Percentiles rank a stretch among this genome's conserved stretches.
Conservation (phyloP, 1,140 invertebrate species). For the Panulirus ornatus region DNA sequence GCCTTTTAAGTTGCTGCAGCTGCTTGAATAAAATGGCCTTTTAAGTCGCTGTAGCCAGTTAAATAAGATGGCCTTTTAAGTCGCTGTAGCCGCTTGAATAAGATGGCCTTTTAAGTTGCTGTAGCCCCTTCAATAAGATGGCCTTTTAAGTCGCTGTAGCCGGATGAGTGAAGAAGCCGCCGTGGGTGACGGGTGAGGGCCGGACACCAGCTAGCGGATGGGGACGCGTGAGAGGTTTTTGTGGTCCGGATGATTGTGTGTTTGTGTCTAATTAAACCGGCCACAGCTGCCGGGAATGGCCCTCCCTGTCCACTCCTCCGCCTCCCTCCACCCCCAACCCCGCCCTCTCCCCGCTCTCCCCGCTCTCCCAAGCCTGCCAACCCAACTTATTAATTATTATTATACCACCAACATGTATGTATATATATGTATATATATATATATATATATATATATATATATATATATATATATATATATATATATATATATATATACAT, state of each 20-base stretch:
- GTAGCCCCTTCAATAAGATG: too few species aligned
- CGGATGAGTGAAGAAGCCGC: too few species aligned
- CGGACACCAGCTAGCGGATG: too few species aligned
- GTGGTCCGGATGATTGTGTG: constrained; percentile 57
- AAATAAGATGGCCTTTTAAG: too few species aligned
- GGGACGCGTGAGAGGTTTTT: constrained; percentile 16
- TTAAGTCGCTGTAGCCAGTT: too few species aligned
- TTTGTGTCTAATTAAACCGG: constrained; percentile 65
- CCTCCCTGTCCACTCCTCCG: constrained; percentile 2
- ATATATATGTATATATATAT: not conserved
- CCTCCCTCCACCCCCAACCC: not conserved
- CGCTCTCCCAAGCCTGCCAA: not conserved
- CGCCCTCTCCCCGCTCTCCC: not conserved
- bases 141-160: too few species aligned
- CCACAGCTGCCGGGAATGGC: constrained; percentile 53
- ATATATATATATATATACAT: not conserved
- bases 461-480: not conserved
- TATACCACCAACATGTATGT: not conserved
- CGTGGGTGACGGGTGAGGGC: too few species aligned
- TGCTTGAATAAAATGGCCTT: too few species aligned
- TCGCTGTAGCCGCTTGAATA: too few species aligned
- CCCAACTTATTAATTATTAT: too few species aligned
- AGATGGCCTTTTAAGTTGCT: too few species aligned
- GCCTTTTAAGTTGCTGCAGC: too few species aligned
- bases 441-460: not conserved